Conservation (phyloP, 2,113 vertebrate genomes). For the Halichoerus grypus region DNA sequence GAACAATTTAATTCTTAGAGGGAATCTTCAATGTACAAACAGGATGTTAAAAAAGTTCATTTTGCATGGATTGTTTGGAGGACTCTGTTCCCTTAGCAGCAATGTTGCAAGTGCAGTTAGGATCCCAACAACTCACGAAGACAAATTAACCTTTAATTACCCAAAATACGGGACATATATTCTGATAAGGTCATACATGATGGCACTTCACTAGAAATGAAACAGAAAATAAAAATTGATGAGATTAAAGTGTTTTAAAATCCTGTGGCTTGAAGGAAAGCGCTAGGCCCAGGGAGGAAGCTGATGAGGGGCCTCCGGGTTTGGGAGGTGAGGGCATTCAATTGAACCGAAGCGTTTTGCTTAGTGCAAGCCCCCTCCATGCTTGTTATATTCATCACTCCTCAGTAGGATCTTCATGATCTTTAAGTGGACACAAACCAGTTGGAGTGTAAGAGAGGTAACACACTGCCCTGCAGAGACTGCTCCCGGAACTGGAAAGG, state of each 20-base stretch:
- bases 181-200: background rate
- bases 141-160: background rate
- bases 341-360: background rate
- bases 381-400: too few relatives aligned
- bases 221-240: background rate
- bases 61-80: background rate
- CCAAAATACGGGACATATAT: background rate
- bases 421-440: background rate
- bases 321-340: background rate
- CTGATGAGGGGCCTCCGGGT: background rate
- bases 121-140: background rate
- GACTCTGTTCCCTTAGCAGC: conserved; percentile 11
- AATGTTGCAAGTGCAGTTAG: background rate
- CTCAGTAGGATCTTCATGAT: background rate
- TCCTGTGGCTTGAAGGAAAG: background rate
- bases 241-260: background rate
- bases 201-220: background rate
- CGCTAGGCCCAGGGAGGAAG: background rate
- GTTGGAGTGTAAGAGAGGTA: background rate
- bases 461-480: background rate
- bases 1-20: background rate
- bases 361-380: accelerated
- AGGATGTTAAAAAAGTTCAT: background rate
- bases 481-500: background rate
- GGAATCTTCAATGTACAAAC: background rate